Evolutionary conservation across 1,140 invertebrate genomes (phyloP).

Genomic region (Nebria ingens): DNA sequence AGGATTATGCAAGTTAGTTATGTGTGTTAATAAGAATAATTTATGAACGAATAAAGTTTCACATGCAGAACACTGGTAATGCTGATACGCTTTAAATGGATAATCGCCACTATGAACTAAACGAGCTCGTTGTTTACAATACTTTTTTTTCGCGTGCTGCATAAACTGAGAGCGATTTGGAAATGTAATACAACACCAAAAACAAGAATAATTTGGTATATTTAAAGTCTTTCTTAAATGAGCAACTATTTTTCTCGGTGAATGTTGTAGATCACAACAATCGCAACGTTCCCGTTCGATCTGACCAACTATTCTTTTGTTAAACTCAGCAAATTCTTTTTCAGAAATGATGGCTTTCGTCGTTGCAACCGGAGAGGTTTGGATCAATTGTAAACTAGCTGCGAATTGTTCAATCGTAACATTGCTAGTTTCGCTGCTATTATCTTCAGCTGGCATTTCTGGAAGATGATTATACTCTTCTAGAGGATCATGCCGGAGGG

Average conservation of each 20-base stretch:
- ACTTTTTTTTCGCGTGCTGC: neutral
- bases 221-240: too few relatives aligned
- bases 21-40: neutral
- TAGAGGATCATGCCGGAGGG: too few relatives aligned
- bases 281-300: neutral
- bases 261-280: neutral
- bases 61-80: neutral
- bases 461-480: too few relatives aligned
- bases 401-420: neutral
- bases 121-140: neutral
- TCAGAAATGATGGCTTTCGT: neutral
- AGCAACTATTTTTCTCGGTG: neutral
- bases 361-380: neutral
- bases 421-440: neutral
- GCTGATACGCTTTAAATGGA: neutral
- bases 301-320: too few relatives aligned
- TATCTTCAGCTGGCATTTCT: neutral
- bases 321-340: neutral
- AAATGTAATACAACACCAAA: neutral
- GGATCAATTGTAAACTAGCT: neutral
- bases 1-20: neutral
- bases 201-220: neutral
- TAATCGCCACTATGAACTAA: neutral
- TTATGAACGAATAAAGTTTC: neutral
- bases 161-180: neutral